phyloP scores from a whole-genome alignment of 2,797 vertebrate genomes.

The Danio jaintianensis region DNA sequence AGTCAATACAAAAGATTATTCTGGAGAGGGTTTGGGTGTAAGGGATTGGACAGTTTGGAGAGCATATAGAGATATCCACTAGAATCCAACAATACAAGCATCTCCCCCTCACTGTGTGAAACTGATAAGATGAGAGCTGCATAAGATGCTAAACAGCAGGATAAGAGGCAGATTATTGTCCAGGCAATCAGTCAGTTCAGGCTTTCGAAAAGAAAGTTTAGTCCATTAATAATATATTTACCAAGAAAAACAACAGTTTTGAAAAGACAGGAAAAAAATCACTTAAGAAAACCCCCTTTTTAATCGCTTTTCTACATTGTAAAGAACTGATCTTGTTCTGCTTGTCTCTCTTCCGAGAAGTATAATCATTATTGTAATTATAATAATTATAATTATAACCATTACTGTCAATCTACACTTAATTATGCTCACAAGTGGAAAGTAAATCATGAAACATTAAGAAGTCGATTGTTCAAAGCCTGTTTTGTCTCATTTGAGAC shows the following conservation, averaged over 20 bases:
- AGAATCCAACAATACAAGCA: neutral
- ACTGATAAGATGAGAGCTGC: constrained; percentile 17
- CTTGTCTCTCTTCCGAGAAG: constrained; percentile 18
- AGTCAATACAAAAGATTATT: no score
- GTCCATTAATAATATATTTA: neutral
- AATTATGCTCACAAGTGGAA: constrained; percentile 48
- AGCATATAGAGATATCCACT: neutral
- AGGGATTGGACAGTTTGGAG: neutral
- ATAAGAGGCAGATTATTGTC: constrained; percentile 22
- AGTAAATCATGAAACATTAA: constrained; percentile 48
- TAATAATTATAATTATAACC: constrained; percentile 51
- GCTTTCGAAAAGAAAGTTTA: neutral
- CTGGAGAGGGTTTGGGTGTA: neutral
- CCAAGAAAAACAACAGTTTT: neutral
- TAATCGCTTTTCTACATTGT: neutral
- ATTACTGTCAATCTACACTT: constrained; percentile 50
- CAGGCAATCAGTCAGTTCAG: constrained; percentile 20
- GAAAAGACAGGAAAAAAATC: neutral
- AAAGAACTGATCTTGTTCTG: constrained; percentile 25
- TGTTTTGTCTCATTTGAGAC: constrained; percentile 23
- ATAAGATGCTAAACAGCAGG: constrained; percentile 1
- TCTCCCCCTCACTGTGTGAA: constrained; percentile 5
- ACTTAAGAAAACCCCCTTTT: neutral
- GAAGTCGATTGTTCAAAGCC: constrained; percentile 36
- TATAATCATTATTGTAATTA: constrained; percentile 31